phyloP scores from a whole-genome alignment of 2,113 vertebrate genomes.

The Menidia beryllina region DNA sequence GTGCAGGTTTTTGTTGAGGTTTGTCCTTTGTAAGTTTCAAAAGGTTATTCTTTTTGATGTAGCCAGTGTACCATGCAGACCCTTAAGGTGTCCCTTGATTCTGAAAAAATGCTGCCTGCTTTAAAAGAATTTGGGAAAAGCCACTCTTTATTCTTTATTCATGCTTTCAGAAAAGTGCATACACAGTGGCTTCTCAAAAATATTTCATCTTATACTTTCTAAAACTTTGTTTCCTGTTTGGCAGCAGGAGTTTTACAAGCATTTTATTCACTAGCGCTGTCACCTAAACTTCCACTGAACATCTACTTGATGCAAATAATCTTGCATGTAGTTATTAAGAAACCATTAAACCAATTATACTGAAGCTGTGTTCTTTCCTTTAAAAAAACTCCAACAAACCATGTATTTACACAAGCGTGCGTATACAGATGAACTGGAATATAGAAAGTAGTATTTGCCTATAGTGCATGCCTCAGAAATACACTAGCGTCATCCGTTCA shows the following conservation, averaged over 20 bases:
- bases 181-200: slow-evolving; percentile 14
- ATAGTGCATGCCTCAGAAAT: slow-evolving; percentile 21
- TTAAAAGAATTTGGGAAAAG: slow-evolving; percentile 27
- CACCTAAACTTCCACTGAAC: slow-evolving; percentile 10
- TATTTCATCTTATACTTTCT: slow-evolving; percentile 18
- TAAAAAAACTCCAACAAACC: not conserved
- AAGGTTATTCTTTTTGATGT: slow-evolving; percentile 60
- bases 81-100: slow-evolving; percentile 47
- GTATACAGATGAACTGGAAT: slow-evolving; percentile 1
- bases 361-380: slow-evolving; percentile 15
- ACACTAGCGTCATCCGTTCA: not conserved
- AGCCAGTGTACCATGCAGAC: slow-evolving; percentile 53
- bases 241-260: not conserved
- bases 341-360: slow-evolving; percentile 14
- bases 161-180: slow-evolving; percentile 39
- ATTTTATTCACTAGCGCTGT: not conserved
- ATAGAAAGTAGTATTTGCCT: slow-evolving; percentile 3
- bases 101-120: slow-evolving; percentile 52
- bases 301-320: not conserved
- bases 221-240: slow-evolving; percentile 5
- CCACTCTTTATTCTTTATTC: slow-evolving; percentile 40
- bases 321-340: slow-evolving; percentile 8
- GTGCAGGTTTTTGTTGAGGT: slow-evolving; percentile 33
- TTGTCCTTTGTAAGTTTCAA: slow-evolving; percentile 50
- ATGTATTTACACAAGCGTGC: slow-evolving; percentile 11